These are phyloP conservation scores for Orestias chungarensis DNA, from an alignment of 2,797 vertebrate species.

Conservation along the genomic window DNA sequence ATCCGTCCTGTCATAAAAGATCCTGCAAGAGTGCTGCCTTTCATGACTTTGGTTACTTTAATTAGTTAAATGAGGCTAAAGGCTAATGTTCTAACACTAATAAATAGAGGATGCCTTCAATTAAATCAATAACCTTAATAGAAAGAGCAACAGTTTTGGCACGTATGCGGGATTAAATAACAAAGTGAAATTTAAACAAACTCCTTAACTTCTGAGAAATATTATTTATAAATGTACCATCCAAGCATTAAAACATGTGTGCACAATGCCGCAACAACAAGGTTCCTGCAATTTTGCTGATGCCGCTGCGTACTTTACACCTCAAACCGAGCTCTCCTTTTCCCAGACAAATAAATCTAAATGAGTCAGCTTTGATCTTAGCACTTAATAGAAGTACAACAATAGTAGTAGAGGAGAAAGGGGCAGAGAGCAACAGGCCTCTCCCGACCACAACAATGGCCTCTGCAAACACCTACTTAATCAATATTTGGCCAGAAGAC, in stretches of 20 bases:
- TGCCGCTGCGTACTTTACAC: slow-evolving; percentile 65
- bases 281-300: slow-evolving; percentile 46
- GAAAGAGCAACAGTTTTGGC: background rate
- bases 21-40: slow-evolving; percentile 91
- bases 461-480: slow-evolving; percentile 98
- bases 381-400: slow-evolving; percentile 89
- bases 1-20: slow-evolving; percentile 88
- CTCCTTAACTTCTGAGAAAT: background rate
- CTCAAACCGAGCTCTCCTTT: slow-evolving; percentile 76
- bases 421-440: slow-evolving; percentile 87
- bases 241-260: slow-evolving; percentile 2
- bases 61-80: slow-evolving; percentile 95
- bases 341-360: slow-evolving; percentile 98
- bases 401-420: slow-evolving; percentile 90
- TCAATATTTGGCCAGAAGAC: slow-evolving; percentile 99
- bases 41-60: slow-evolving; percentile 97
- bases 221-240: background rate
- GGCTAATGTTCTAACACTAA: slow-evolving; percentile 77
- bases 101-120: slow-evolving; percentile 61
- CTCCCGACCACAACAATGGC: slow-evolving; percentile 88
- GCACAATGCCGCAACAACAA: slow-evolving; percentile 44
- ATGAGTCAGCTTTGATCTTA: slow-evolving; percentile 95
- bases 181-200: slow-evolving; percentile 11
- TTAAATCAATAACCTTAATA: slow-evolving; percentile 40
- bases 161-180: background rate